A percentile compares a stretch with the other conserved stretches of the same genome.
Conservation (phyloP, 2,888 invertebrate species). For the Limnephilus rhombicus region DNA sequence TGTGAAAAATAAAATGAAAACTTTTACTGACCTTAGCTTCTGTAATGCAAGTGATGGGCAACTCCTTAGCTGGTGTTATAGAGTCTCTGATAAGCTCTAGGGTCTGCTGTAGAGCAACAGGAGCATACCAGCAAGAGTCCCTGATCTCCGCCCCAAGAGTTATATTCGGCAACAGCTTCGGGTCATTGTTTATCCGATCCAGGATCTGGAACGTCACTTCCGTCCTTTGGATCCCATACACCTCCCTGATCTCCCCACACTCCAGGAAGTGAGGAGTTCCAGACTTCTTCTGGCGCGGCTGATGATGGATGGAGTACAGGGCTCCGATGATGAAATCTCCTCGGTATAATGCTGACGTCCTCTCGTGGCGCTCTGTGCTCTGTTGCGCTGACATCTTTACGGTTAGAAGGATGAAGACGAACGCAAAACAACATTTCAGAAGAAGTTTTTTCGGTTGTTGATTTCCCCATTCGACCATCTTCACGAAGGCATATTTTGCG, state of each 20-base stretch:
- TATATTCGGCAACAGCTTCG: constrained; percentile 77
- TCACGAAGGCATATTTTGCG: constrained; percentile 30
- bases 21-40: constrained; percentile 8
- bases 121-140: constrained; percentile 90
- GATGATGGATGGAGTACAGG: constrained; percentile 79
- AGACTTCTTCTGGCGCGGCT: constrained; percentile 69
- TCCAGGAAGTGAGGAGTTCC: constrained; percentile 64
- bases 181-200: constrained; percentile 81
- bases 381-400: constrained; percentile 14
- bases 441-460: constrained; percentile 16
- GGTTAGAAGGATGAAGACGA: neutral
- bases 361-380: constrained; percentile 38
- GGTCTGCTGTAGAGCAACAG: constrained; percentile 87
- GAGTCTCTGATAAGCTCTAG: constrained; percentile 86
- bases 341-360: constrained; percentile 58
- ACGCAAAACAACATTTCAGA: constrained; percentile 25
- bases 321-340: constrained; percentile 80
- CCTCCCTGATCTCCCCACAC: constrained; percentile 78
- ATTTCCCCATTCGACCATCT: constrained; percentile 25
- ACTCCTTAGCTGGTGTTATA: constrained; percentile 73
- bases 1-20: neutral
- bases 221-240: constrained; percentile 86
- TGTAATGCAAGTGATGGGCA: constrained; percentile 60
- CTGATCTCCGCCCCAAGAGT: constrained; percentile 83
- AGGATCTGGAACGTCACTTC: constrained; percentile 81